These are phyloP conservation scores for Ormyrus nitidulus DNA, from an alignment of 2,888 invertebrate genomes.

Conservation along the genomic window DNA sequence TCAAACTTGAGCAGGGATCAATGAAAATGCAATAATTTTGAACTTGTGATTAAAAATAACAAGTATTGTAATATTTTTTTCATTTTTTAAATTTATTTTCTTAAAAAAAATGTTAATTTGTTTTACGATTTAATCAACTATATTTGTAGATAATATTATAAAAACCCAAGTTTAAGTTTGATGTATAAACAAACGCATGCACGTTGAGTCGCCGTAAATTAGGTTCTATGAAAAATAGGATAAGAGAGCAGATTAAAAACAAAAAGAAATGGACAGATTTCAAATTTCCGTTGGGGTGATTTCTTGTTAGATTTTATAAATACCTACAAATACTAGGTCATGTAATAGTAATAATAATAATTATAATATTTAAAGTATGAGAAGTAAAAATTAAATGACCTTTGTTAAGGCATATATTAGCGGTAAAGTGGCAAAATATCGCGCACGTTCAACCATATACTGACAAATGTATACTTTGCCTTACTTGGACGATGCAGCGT, in stretches of 20 bases:
- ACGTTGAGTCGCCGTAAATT: constrained; percentile 48
- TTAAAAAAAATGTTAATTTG: constrained; percentile 30
- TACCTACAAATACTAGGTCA: constrained; percentile 61
- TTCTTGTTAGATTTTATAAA: constrained; percentile 67
- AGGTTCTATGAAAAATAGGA: constrained; percentile 53
- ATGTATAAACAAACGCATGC: constrained; percentile 21
- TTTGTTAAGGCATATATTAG: constrained; percentile 34
- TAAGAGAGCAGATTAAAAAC: constrained; percentile 52
- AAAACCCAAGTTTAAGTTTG: constrained; percentile 47
- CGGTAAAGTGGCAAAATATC: constrained; percentile 37
- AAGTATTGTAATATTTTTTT: constrained; percentile 30
- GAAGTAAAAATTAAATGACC: constrained; percentile 34
- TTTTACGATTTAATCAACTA: constrained; percentile 27
- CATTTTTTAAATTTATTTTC: constrained; percentile 21
- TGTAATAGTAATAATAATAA: constrained; percentile 57
- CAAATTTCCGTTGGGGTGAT: constrained; percentile 62
- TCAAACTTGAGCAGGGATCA: constrained; percentile 41
- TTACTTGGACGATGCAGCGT: constrained; percentile 66
- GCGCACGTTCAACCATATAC: constrained; percentile 52
- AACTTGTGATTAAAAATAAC: constrained; percentile 22
- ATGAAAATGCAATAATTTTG: constrained; percentile 46
- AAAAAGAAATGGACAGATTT: constrained; percentile 57
- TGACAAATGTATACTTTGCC: constrained; percentile 66
- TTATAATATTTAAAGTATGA: constrained; percentile 50
- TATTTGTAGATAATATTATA: constrained; percentile 33